phyloP scores from a whole-genome alignment of 2,888 invertebrate species.

The Trissoscelio sp. region DNA sequence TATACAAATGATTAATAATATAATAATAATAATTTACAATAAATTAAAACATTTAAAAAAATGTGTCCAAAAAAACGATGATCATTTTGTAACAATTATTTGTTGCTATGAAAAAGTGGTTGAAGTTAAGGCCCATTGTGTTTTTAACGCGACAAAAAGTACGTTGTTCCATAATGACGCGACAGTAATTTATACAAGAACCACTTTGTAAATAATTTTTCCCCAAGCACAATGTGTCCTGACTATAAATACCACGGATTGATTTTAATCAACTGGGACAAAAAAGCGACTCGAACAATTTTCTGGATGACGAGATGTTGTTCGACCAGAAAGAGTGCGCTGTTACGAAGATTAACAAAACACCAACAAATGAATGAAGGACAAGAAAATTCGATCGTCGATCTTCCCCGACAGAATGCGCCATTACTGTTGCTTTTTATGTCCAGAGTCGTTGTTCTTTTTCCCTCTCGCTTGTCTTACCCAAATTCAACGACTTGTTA shows the following conservation, averaged over 20 bases:
- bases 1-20: too few species aligned
- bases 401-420: not conserved
- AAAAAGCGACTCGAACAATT: constrained; percentile 29
- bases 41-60: too few species aligned
- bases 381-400: not conserved
- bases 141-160: constrained; percentile 3
- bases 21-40: too few species aligned
- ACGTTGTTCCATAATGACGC: constrained; percentile 15
- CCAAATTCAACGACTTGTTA: not conserved
- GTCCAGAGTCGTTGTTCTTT: not conserved
- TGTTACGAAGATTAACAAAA: constrained; percentile 31
- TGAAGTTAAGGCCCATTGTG: not conserved
- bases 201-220: constrained; percentile 31
- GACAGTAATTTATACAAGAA: constrained; percentile 36
- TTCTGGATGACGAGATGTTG: constrained; percentile 30
- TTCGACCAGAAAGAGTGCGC: constrained; percentile 17
- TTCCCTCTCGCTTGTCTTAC: not conserved
- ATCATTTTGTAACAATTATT: too few species aligned
- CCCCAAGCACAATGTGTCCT: not conserved
- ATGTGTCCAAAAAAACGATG: too few species aligned
- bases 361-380: not conserved
- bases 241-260: constrained; percentile 22
- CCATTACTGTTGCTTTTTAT: not conserved
- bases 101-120: not conserved
- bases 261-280: constrained; percentile 35